A percentile compares a stretch with the other conserved stretches of the same genome.
phyloP scores from a whole-genome alignment of 2,797 vertebrate species.

The Eulemur rubriventer region DNA sequence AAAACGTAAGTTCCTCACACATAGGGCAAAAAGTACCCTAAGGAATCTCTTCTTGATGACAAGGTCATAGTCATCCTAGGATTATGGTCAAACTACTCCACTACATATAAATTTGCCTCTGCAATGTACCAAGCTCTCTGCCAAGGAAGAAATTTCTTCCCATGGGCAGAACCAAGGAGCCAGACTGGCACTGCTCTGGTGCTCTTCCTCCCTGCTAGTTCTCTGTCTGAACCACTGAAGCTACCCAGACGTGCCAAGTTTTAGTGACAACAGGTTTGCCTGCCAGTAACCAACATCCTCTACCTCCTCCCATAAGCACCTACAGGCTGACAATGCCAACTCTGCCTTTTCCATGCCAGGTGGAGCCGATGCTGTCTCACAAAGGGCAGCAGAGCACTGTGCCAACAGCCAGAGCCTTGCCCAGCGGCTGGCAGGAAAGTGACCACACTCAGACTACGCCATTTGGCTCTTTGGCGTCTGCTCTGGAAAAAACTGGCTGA shows the following conservation, averaged over 20 bases:
- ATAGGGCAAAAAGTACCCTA: background rate
- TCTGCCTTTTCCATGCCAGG: constrained; percentile 19
- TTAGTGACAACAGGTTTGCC: constrained; percentile 52
- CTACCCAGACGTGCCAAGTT: background rate
- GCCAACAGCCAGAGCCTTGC: constrained; percentile 41
- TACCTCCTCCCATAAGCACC: constrained; percentile 2
- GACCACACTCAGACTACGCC: constrained; percentile 37
- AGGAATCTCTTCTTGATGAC: background rate
- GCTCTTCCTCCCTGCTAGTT: background rate
- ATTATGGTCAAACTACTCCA: background rate
- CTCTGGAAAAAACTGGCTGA: background rate
- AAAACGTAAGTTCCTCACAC: background rate
- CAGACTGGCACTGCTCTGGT: background rate
- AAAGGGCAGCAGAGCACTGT: background rate
- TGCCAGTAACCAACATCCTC: constrained; percentile 52
- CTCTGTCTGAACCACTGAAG: constrained; percentile 40
- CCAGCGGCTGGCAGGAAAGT: constrained; percentile 51
- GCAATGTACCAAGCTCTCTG: background rate
- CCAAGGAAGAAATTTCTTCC: background rate
- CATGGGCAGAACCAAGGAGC: background rate
- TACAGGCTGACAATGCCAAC: background rate
- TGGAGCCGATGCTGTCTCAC: background rate
- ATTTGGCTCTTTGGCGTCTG: constrained; percentile 43
- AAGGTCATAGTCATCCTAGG: background rate
- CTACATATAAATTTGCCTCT: background rate